Evolutionary conservation across 2,888 invertebrate species (phyloP).

Genomic region (Sinopyrophorus schimmeli): DNA sequence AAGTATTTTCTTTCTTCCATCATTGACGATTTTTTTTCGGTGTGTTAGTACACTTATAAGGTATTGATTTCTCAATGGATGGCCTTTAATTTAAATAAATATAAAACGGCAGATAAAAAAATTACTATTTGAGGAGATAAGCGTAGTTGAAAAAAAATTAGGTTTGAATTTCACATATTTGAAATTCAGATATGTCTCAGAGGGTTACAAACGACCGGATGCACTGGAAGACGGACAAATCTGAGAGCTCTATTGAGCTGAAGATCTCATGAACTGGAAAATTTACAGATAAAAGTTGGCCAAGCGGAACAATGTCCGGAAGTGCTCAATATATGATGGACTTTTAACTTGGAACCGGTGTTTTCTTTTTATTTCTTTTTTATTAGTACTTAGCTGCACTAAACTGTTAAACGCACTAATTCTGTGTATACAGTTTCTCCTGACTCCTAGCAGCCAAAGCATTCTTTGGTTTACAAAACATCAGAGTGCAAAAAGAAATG

Average conservation of each 20-base stretch:
- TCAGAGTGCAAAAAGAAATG: no score
- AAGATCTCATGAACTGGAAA: slow-evolving; percentile 40
- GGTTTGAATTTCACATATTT: slow-evolving; percentile 11
- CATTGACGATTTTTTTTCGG: no score
- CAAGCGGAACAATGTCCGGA: slow-evolving; percentile 39
- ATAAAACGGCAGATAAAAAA: not conserved
- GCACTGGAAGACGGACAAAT: slow-evolving; percentile 38
- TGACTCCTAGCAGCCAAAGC: no score
- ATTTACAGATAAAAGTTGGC: slow-evolving; percentile 44
- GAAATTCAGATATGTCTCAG: slow-evolving; percentile 18
- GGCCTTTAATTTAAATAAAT: not conserved
- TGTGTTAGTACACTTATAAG: no score
- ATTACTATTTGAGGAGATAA: not conserved
- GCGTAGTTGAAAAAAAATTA: not conserved
- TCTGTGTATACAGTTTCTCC: no score
- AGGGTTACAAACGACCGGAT: slow-evolving; percentile 26
- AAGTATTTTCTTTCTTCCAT: no score
- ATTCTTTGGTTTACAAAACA: no score
- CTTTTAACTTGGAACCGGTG: slow-evolving; percentile 28
- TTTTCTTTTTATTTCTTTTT: slow-evolving; percentile 22
- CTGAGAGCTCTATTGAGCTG: slow-evolving; percentile 42
- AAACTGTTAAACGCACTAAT: slow-evolving; percentile 13
- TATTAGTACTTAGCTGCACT: slow-evolving; percentile 19
- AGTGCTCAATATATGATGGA: slow-evolving; percentile 32
- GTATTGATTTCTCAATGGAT: no score